These are phyloP conservation scores for Rallus crepitans DNA, from an alignment of 2,797 vertebrate species.

Conservation along the genomic window DNA sequence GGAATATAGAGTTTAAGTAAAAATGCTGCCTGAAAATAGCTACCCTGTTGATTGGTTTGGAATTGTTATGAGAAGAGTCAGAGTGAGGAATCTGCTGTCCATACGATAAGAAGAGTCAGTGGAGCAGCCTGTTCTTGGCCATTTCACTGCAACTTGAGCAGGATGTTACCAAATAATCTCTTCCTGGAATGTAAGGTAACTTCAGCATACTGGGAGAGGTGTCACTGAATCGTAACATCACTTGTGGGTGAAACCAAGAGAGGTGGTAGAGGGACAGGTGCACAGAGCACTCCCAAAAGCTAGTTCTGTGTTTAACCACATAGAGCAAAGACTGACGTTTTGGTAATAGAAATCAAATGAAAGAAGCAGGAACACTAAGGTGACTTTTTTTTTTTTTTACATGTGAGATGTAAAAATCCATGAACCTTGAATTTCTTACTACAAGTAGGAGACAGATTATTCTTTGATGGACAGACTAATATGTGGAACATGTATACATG, in stretches of 20 bases:
- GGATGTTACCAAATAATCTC: neutral
- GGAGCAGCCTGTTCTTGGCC: neutral
- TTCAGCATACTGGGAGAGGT: neutral
- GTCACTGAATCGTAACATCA: neutral
- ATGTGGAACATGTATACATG: neutral
- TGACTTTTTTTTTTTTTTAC: neutral
- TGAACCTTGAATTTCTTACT: neutral
- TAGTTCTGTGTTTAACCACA: neutral
- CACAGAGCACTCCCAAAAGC: neutral
- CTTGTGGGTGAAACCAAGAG: neutral
- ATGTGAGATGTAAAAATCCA: neutral
- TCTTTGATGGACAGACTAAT: neutral
- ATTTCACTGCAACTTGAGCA: neutral
- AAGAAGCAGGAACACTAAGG: neutral
- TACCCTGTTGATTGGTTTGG: neutral
- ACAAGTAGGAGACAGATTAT: neutral
- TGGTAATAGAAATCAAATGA: neutral
- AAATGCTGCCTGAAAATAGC: neutral
- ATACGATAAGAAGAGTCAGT: rapidly evolving
- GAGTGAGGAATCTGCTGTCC: neutral
- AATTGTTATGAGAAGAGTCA: neutral
- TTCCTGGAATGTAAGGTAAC: neutral
- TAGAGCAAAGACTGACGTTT: neutral
- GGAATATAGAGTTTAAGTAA: neutral
- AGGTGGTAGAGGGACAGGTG: neutral